These are phyloP conservation scores for Heptranchias perlo DNA, from an alignment of 2,113 vertebrate species.

Conservation along the genomic window DNA sequence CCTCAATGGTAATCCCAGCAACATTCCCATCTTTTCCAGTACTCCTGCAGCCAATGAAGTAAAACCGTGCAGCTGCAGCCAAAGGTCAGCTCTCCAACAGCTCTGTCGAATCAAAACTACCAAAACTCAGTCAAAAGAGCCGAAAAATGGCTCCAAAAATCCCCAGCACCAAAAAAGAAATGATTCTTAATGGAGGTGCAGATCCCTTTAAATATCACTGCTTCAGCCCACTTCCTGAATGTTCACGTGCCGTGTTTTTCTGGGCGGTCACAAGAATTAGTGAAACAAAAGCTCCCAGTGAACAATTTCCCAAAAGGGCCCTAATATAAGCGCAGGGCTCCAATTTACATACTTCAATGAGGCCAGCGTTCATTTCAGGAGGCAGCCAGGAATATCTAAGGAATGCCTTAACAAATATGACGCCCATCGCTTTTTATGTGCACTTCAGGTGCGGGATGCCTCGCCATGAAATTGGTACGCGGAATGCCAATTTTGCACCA, in stretches of 20 bases:
- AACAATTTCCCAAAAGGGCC: too few species aligned
- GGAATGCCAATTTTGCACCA: not conserved
- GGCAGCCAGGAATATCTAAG: not conserved
- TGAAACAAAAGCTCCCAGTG: too few species aligned
- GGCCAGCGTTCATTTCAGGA: not conserved
- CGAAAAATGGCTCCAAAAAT: not conserved
- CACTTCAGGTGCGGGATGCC: not conserved
- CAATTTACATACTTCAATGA: not conserved
- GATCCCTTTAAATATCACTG: not conserved
- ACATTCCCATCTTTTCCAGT: too few species aligned
- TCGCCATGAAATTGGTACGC: not conserved
- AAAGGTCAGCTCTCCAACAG: too few species aligned
- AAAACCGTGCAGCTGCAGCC: too few species aligned
- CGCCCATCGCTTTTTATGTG: not conserved
- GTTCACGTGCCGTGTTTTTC: not conserved
- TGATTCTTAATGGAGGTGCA: not conserved
- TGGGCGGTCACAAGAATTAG: not conserved
- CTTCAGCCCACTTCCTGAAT: not conserved
- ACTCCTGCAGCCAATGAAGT: too few species aligned
- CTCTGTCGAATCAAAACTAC: not conserved
- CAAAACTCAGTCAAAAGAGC: not conserved
- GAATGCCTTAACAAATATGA: not conserved
- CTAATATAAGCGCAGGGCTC: not conserved
- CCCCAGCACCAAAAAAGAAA: not conserved
- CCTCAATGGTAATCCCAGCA: too few species aligned